Base-by-base conservation (phyloP, 1,140 invertebrate genomes). In the Triops cancriformis region DNA sequence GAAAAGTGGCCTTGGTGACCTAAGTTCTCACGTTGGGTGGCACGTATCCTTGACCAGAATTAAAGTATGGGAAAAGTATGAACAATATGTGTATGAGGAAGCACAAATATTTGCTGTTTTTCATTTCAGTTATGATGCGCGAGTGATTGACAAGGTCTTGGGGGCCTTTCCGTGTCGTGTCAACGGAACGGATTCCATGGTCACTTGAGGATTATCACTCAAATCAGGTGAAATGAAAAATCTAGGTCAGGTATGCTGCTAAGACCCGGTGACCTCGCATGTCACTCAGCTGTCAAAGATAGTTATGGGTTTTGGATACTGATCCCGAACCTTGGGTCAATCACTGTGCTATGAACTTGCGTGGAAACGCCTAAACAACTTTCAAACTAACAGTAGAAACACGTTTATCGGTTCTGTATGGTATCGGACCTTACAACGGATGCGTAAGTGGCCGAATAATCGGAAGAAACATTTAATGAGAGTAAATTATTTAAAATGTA, bases 121-220 rank as follows among this genome's bases (percentile, higher is more conserved):
- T 23, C n/a, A 64, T n/a, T n/a, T n/a, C 23, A 4, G 51, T 18
- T n/a, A 18, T 18, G 18, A 64, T 64, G 14, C 51, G 14, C 23
- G 51, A 64, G 9, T 64, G 51, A 64, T 64, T 64, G 51, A 64
- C 51, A 64, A 64, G 51, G 51, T 64, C 51, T 64, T 64, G 18
- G 18, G 0, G 7, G 23, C 1, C 14, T 64, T n/a, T 64, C 18
- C 51, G 14, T 18, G 51, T 23, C 51, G 2, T 23, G 51, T 64
- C 18, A 64, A 64, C 51, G 51, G 18, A 64, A 64, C 18, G n/a
- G 51, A 64, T n/a, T 6, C 51, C 51, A 18, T 64, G 51, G 51
- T 64, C 51, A 64, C 14, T 64, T n/a, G 14, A 5, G 51, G 14
- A 64, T 64, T 64, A 64, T 64, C 51, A 64, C 10, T 9, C 51